These are phyloP conservation scores for Geophilus truncorum DNA, from an alignment of 2,888 invertebrate species.

Conservation along the genomic window DNA sequence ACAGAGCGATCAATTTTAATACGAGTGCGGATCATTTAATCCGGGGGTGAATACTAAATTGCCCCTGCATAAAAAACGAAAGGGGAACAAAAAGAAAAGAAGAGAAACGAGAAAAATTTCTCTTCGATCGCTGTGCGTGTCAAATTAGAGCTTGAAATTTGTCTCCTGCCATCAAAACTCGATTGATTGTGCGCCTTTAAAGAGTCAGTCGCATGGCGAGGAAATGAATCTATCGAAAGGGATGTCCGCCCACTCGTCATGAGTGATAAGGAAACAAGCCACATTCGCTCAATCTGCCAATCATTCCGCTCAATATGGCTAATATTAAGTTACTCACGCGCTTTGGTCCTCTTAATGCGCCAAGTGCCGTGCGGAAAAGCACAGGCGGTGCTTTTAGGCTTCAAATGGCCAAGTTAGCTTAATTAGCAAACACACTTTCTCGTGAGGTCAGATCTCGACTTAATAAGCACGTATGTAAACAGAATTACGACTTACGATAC, in stretches of 20 bases:
- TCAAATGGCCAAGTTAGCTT: conserved; percentile 11
- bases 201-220: not conserved
- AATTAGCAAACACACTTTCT: conserved; percentile 5
- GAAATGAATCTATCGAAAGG: conserved; percentile 3
- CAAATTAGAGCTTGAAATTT: not conserved
- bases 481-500: not conserved
- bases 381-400: not conserved
- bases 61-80: no score
- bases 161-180: not conserved
- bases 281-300: conserved; percentile 6
- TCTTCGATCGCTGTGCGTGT: not conserved
- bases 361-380: not conserved
- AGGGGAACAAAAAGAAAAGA: no score
- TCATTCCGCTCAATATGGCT: conserved; percentile 12
- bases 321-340: not conserved
- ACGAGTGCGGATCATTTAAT: not conserved
- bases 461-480: conserved; percentile 6
- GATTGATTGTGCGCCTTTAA: not conserved
- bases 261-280: conserved; percentile 6
- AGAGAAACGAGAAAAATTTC: not conserved
- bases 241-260: not conserved
- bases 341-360: conserved; percentile 1
- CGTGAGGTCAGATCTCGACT: conserved; percentile 12
- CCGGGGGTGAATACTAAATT: not conserved
- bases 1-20: conserved; percentile 16